Conservation (phyloP, 2,888 invertebrate genomes). For the Limenitis camilla region DNA sequence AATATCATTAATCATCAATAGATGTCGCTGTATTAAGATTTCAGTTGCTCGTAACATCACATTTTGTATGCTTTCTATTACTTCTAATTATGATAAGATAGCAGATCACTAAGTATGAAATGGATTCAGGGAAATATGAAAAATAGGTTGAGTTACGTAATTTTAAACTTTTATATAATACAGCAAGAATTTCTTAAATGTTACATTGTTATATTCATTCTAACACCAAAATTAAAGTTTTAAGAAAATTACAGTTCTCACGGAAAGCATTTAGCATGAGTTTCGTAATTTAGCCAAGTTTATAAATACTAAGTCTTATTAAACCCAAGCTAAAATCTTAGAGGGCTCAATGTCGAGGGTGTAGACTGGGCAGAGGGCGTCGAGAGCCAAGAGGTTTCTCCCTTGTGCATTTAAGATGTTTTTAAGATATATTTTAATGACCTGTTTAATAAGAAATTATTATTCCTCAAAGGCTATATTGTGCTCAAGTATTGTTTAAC, state of each 20-base stretch:
- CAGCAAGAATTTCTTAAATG: neutral
- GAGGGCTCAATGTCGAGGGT: slow-evolving; percentile 43
- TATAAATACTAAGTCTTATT: slow-evolving; percentile 27
- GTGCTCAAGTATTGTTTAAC: too few relatives aligned
- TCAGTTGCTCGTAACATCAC: too few relatives aligned
- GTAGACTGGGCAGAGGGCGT: slow-evolving; percentile 31
- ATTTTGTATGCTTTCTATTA: too few relatives aligned
- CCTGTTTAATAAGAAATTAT: slow-evolving; percentile 17
- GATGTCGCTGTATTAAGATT: too few relatives aligned
- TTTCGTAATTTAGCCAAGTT: slow-evolving; percentile 14
- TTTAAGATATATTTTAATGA: slow-evolving; percentile 23
- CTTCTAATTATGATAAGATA: too few relatives aligned
- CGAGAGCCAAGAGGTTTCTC: slow-evolving; percentile 32
- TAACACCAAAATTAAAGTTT: slow-evolving; percentile 2
- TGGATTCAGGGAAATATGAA: too few relatives aligned
- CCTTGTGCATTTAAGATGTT: slow-evolving; percentile 35
- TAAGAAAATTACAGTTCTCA: neutral
- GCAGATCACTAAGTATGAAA: too few relatives aligned
- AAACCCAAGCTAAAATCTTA: slow-evolving; percentile 35
- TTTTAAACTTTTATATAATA: neutral
- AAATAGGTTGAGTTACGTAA: neutral
- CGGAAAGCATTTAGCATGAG: slow-evolving; percentile 1
- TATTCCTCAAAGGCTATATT: neutral
- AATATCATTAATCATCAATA: too few relatives aligned
- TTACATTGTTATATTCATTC: neutral